Base-by-base conservation (phyloP, 2,888 invertebrate genomes). In the Saturnia japonica region DNA sequence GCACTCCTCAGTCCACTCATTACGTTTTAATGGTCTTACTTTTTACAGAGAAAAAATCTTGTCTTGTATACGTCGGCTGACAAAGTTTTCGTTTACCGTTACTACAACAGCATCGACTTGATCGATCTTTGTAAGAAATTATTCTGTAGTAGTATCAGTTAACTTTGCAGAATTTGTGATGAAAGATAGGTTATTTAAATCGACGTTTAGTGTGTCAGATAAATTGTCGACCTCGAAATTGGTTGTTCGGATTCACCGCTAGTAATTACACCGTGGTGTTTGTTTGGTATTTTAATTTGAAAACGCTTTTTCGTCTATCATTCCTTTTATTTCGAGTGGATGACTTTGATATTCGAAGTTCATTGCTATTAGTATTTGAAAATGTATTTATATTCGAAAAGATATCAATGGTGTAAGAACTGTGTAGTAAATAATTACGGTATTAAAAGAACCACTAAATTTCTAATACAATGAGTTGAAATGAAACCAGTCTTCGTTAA, bases 1-100 rank as follows among this genome's bases (percentile, higher is more conserved):
- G 86, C 89, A 88, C 91, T 91, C 88, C 88, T 89, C 88, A 85
- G 87, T 82, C 90, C 90, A 91, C 93, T 94, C 93, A 94, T 94
- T 93, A 93, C 89, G 81, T 82, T 90, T 91, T 93, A 94, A 94
- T 93, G 91, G 91, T 90, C 88, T 91, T 84, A 85, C 84, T 78
- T 86, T 84, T 82, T 83, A 87, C 85, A 85, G 89, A 86, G 82
- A 89, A 90, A 88, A 85, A 85, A 83, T 85, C 89, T 87, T 89
- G 85, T 88, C 84, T 85, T 83, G 76, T 74, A 80, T 84, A 51
- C 57, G 54, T 77, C 74, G 69, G 25, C 57, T 68, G 47, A 64
- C 71, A 71, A 68, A 42, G 25, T 71, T 71, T 43, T 9, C 25
- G 7, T 68, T 66, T 71, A 47, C 64, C 42, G 68, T 64, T 19